Evolutionary conservation across 2,888 invertebrate genomes (phyloP).

Genomic region (Thereva unica): DNA sequence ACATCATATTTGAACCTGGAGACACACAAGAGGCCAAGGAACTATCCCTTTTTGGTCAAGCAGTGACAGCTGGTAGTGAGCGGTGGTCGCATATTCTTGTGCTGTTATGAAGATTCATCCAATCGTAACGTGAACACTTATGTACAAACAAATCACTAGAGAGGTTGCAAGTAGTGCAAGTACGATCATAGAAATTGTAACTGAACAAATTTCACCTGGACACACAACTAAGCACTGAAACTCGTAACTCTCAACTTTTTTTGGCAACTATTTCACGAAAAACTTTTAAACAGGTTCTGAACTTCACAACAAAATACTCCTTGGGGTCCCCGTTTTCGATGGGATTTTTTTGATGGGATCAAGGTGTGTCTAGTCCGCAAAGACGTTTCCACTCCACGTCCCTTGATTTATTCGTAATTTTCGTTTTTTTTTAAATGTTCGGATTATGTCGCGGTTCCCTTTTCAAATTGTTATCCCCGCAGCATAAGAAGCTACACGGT

Average conservation of each 20-base stretch:
- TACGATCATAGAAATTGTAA: no score
- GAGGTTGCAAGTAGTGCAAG: no score
- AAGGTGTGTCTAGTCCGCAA: conserved; percentile 7
- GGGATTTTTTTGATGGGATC: not conserved
- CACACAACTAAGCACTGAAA: conserved; percentile 3
- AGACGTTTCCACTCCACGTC: conserved; percentile 26
- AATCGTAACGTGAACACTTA: no score
- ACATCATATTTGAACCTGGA: no score
- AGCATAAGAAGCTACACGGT: conserved; percentile 3
- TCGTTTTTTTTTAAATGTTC: conserved; percentile 1
- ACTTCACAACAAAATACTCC: conserved; percentile 18
- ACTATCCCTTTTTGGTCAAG: no score
- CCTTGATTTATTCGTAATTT: conserved; percentile 29
- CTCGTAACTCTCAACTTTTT: not conserved
- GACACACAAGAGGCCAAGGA: no score
- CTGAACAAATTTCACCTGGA: no score
- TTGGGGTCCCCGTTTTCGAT: conserved; percentile 17
- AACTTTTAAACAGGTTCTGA: conserved; percentile 30
- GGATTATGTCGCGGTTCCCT: conserved; percentile 27
- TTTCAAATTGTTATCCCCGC: conserved; percentile 13
- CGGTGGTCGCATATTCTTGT: no score
- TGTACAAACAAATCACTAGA: no score
- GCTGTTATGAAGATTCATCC: no score
- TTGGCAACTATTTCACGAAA: conserved; percentile 17
- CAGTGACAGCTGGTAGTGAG: no score